Base-by-base conservation (phyloP, 2,888 invertebrate species). In the Esperia sulphurella region DNA sequence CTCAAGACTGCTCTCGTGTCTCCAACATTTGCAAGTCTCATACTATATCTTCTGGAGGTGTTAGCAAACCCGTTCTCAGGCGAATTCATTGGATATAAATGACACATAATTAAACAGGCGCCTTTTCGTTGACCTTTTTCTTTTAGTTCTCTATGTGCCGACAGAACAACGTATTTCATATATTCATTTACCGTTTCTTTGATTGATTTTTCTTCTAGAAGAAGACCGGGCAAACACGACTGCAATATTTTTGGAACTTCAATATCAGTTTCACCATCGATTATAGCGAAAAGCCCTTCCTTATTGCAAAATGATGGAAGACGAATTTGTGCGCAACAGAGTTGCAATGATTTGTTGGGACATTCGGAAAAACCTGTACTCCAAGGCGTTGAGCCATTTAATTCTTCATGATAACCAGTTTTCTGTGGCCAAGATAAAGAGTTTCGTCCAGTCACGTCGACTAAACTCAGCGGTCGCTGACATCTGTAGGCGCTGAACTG, bases 281-380 rank as follows among this genome's bases (percentile, higher is more conserved):
- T 96, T 61, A 96, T 92, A 14, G 96, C 96, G 68, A 96, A 95
- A 0, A 96, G 86, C 0, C 95, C 95, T 83, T 96, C 96, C 41
- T 92, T 92, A 61, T 95, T 95, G 72, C 95, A 95, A 77, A 95
- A 95, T 1, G 93, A 92, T 10, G 95, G 94, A 51, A 95, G 87
- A 46, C 96, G 91, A 43, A 96, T 91, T 82, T 96, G 96, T 0
- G 94, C 92, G 48, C 96, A 93, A 68, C 93, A 93, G n/a, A 96
- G 77, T 63, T 94, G 93, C 56, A 94, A 91, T 46, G 91, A 91
- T 56, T 91, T 92, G 31, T 96, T 96, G 0, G 96, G 93, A 9
- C 96, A 94, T 85, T 96, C 96, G 0, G 96, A 95, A 78, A 96
- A 96, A 0, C 96, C 96, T 30, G 95, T 91, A 41, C 91, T 91